phyloP scores from a whole-genome alignment of 2,113 vertebrate genomes.

The Proterorhinus semilunaris region DNA sequence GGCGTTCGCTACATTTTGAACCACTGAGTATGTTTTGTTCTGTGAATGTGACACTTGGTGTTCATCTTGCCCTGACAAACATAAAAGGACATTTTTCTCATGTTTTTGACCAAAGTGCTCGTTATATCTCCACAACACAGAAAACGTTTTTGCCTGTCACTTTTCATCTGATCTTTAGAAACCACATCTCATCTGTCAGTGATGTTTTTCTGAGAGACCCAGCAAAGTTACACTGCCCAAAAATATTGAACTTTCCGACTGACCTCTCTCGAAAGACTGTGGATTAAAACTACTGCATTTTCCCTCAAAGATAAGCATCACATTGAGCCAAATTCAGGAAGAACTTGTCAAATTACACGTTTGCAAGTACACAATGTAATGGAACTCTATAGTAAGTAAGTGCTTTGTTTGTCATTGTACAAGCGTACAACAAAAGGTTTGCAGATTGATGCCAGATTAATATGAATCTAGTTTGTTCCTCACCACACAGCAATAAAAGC shows the following conservation, averaged over 20 bases:
- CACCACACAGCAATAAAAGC: too few relatives aligned
- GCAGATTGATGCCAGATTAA: too few relatives aligned
- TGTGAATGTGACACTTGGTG: too few relatives aligned
- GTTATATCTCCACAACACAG: slow-evolving; percentile 1
- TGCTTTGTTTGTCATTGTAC: too few relatives aligned
- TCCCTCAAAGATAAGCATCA: neutral
- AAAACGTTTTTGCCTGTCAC: slow-evolving; percentile 1
- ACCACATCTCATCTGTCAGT: neutral
- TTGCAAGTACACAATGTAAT: neutral
- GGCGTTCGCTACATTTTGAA: too few relatives aligned
- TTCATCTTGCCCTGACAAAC: neutral
- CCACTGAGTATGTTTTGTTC: too few relatives aligned
- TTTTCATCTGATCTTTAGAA: neutral
- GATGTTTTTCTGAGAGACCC: neutral
- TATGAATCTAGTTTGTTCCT: too few relatives aligned
- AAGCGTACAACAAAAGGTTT: too few relatives aligned
- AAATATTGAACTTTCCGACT: neutral
- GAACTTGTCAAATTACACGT: too few relatives aligned
- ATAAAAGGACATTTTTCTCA: neutral
- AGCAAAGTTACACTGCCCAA: neutral
- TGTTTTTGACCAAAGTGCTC: slow-evolving; percentile 4
- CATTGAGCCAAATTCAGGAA: neutral
- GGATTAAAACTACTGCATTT: neutral
- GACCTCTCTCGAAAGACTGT: neutral
- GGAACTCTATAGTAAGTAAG: too few relatives aligned